Conservation (phyloP, 2,888 invertebrate species). For the Fragum whitleyi region DNA sequence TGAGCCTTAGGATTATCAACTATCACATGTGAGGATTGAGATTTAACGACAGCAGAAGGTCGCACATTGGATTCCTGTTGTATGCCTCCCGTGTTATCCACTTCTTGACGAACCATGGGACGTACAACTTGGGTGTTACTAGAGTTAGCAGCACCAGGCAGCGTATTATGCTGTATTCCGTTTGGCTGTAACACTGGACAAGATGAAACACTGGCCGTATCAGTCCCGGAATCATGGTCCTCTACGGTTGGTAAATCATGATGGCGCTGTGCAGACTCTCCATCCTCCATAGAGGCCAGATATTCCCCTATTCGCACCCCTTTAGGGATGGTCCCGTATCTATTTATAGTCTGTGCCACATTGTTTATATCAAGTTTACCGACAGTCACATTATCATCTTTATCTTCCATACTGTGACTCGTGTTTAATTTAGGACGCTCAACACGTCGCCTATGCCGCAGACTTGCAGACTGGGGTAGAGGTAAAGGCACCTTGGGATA, state of each 20-base stretch:
- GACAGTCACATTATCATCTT: conserved; percentile 86
- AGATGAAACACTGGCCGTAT: conserved; percentile 79
- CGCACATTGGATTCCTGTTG: conserved; percentile 81
- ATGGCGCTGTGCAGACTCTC: conserved; percentile 73
- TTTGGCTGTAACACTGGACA: conserved; percentile 67
- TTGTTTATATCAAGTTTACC: conserved; percentile 98
- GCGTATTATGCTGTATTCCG: conserved; percentile 44
- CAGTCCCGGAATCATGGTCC: conserved; percentile 81
- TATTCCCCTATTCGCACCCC: conserved; percentile 98
- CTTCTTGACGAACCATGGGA: conserved; percentile 26
- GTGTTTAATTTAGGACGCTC: conserved; percentile 67
- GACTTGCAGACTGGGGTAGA: conserved; percentile 75
- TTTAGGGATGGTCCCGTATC: conserved; percentile 98
- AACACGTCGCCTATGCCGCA: conserved; percentile 66
- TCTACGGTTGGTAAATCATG: conserved; percentile 74
- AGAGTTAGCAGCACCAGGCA: conserved; percentile 15
- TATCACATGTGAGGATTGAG: conserved; percentile 81
- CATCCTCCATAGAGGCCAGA: conserved; percentile 91
- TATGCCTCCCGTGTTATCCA: conserved; percentile 71
- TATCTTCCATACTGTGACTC: conserved; percentile 66
- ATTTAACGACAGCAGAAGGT: conserved; percentile 82
- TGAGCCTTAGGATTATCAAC: conserved; percentile 76
- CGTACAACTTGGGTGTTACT: conserved; percentile 15
- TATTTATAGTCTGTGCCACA: conserved; percentile 94
- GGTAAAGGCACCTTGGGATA: conserved; percentile 80